These are phyloP conservation scores for Oreotrochilus melanogaster DNA, from an alignment of 2,113 vertebrate genomes.

Conservation along the genomic window DNA sequence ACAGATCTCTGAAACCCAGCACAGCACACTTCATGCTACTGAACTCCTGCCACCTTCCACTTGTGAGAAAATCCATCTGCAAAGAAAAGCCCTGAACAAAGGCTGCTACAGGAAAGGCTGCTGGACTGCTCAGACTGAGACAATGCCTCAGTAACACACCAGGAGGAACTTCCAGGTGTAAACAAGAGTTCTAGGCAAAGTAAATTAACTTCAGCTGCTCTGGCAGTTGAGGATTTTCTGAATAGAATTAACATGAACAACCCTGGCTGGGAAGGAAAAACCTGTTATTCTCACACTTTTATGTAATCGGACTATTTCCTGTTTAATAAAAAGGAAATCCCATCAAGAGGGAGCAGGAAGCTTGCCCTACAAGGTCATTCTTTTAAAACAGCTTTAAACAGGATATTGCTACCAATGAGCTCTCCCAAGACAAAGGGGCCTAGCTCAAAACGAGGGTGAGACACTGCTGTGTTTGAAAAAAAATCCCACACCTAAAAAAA, in stretches of 20 bases:
- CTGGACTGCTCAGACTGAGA: neutral
- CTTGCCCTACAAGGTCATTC: slow-evolving; percentile 57
- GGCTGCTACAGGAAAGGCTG: neutral
- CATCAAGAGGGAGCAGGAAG: slow-evolving; percentile 62
- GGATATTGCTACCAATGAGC: slow-evolving; percentile 67
- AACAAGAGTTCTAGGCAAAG: slow-evolving; percentile 31
- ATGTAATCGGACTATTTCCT: slow-evolving; percentile 65
- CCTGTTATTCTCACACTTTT: slow-evolving; percentile 70
- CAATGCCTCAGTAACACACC: slow-evolving; percentile 5
- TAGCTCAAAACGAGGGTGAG: neutral
- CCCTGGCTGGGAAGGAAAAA: slow-evolving; percentile 47
- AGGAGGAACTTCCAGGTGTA: slow-evolving; percentile 45
- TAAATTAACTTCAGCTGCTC: slow-evolving; percentile 57
- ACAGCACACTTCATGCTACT: neutral
- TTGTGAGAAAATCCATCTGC: neutral
- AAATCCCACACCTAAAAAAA: neutral
- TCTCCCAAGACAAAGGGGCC: slow-evolving; percentile 41
- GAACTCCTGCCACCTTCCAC: slow-evolving; percentile 19
- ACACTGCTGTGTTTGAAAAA: neutral
- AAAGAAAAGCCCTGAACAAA: neutral
- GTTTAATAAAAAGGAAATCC: slow-evolving; percentile 72
- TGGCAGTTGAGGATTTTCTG: slow-evolving; percentile 9
- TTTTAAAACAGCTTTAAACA: slow-evolving; percentile 63
- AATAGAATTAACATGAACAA: slow-evolving; percentile 57
- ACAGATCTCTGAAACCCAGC: neutral